Evolutionary conservation across 2,113 vertebrate species (phyloP).

Genomic region (Chaenocephalus aceratus): DNA sequence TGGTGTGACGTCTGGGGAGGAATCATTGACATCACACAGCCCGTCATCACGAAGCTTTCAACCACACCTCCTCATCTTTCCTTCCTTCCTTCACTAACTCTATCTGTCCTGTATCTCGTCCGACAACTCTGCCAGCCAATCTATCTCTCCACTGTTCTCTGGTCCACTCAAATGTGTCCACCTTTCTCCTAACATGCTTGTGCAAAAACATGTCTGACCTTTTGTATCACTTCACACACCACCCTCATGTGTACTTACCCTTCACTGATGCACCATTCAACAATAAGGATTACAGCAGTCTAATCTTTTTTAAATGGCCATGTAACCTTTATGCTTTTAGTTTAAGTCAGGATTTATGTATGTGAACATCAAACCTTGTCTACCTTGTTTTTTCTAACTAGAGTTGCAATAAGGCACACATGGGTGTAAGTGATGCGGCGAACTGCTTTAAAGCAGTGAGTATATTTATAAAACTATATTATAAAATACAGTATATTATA

Average conservation of each 20-base stretch:
- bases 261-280: not conserved
- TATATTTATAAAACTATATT: not conserved
- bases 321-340: not conserved
- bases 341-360: no score
- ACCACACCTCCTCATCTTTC: not conserved
- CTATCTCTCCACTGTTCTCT: not conserved
- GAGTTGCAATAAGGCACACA: not conserved
- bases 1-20: constrained; percentile 6
- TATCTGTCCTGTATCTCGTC: not conserved
- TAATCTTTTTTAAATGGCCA: not conserved
- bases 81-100: not conserved
- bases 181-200: not conserved
- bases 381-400: not conserved
- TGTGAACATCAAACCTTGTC: not conserved
- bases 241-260: not conserved
- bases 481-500: no score
- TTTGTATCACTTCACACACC: constrained; percentile 1
- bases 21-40: constrained; percentile 1
- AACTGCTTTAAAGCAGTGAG: not conserved
- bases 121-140: not conserved
- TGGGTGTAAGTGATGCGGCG: not conserved
- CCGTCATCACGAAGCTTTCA: not conserved
- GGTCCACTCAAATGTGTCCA: not conserved
- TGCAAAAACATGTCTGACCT: not conserved
- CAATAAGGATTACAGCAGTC: not conserved